Evolutionary conservation across 2,113 vertebrate species (phyloP).

Genomic region (Catharus bicknelli): DNA sequence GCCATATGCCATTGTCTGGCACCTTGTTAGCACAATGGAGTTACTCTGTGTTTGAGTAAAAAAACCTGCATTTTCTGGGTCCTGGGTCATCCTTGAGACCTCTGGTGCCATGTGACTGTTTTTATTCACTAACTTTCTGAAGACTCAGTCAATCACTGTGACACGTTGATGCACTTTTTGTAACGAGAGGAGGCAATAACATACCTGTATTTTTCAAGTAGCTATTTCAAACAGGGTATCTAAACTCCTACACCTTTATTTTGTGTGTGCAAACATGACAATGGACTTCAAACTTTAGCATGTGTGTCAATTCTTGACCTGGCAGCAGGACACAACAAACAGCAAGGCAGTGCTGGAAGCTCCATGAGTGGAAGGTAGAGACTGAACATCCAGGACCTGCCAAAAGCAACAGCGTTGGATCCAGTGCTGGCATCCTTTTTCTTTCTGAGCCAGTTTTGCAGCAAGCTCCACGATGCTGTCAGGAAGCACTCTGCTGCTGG

Average conservation of each 20-base stretch:
- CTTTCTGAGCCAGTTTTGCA: slow-evolving; percentile 8
- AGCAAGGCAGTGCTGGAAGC: neutral
- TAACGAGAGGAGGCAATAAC: neutral
- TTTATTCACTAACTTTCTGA: neutral
- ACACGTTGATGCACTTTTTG: neutral
- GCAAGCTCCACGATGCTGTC: neutral
- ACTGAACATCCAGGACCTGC: neutral
- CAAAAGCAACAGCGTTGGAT: slow-evolving; percentile 16
- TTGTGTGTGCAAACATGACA: neutral
- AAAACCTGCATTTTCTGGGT: neutral
- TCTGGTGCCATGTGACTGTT: neutral
- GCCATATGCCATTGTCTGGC: neutral
- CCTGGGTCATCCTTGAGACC: neutral
- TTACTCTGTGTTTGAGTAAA: neutral
- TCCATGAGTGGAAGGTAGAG: neutral
- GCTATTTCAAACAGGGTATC: neutral
- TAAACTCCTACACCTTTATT: neutral
- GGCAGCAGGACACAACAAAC: neutral
- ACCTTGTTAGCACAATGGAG: neutral
- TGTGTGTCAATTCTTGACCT: neutral
- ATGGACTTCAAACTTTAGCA: neutral
- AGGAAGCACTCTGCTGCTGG: slow-evolving; percentile 19
- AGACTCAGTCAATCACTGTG: neutral
- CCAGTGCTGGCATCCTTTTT: neutral
- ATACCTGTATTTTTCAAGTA: neutral